Conservation (phyloP, 2,888 invertebrate genomes). For the Priocnemis perturbator region DNA sequence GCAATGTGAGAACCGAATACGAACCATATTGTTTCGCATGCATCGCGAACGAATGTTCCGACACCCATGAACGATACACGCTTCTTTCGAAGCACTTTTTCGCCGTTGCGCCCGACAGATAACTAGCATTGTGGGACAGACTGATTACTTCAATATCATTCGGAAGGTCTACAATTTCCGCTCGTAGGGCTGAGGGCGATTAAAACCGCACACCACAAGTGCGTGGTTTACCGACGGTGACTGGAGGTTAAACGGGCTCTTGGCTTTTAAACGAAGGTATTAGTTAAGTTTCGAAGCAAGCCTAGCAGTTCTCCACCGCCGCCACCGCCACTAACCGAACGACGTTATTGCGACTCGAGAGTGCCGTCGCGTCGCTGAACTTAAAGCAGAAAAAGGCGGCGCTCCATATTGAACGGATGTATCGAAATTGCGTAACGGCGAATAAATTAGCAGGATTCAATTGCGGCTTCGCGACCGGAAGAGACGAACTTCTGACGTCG, state of each 20-base stretch:
- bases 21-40: too few species aligned
- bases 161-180: slow-evolving; percentile 25
- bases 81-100: too few species aligned
- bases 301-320: slow-evolving; percentile 12
- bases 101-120: too few species aligned
- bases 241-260: slow-evolving; percentile 44
- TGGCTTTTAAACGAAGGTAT: slow-evolving; percentile 50
- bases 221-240: slow-evolving; percentile 41
- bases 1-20: too few species aligned
- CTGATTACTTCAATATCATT: slow-evolving; percentile 13
- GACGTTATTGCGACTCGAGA: background rate
- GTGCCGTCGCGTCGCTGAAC: too few species aligned
- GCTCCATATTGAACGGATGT: too few species aligned
- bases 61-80: too few species aligned
- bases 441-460: too few species aligned
- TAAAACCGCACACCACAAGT: slow-evolving; percentile 34
- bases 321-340: background rate
- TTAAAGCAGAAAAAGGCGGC: too few species aligned
- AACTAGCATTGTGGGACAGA: background rate
- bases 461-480: slow-evolving; percentile 1
- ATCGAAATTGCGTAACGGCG: too few species aligned
- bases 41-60: too few species aligned
- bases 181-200: slow-evolving; percentile 7
- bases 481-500: background rate
- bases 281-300: slow-evolving; percentile 37